Conservation (phyloP, 2,888 invertebrate genomes). For the Drosophila quinaria region DNA sequence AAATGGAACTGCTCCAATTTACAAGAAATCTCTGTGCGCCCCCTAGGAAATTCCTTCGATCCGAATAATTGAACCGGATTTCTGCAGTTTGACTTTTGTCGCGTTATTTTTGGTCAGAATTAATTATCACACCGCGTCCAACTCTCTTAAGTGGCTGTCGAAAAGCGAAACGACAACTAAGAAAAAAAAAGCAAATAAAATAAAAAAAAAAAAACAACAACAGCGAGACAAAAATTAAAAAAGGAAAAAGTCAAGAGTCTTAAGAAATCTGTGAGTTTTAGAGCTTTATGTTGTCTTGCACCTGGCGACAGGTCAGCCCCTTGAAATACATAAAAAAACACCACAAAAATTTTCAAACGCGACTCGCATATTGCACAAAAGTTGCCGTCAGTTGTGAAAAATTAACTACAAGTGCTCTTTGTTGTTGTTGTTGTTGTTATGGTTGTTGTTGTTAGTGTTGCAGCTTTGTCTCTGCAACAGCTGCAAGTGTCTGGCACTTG, state of each 20-base stretch:
- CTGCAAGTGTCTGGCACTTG: conserved; percentile 78
- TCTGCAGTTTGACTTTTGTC: conserved; percentile 37
- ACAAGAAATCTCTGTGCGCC: conserved; percentile 50
- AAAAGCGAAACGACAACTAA: conserved; percentile 49
- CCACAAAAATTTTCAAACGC: conserved; percentile 43
- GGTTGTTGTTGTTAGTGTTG: conserved; percentile 27
- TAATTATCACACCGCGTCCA: conserved; percentile 72
- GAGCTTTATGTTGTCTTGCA: conserved; percentile 66
- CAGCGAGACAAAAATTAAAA: conserved; percentile 25
- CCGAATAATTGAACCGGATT: conserved; percentile 74
- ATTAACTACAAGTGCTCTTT: conserved; percentile 76
- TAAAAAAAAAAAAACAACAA: conserved; percentile 19
- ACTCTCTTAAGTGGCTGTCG: conserved; percentile 75
- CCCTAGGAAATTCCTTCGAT: conserved; percentile 61
- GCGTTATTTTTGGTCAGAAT: conserved; percentile 63
- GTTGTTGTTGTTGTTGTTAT: conserved; percentile 34
- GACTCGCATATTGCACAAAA: conserved; percentile 75
- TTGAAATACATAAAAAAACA: neutral
- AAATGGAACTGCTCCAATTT: conserved; percentile 77
- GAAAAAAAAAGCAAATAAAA: conserved; percentile 12
- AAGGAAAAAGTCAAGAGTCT: conserved; percentile 66
- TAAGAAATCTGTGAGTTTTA: conserved; percentile 58
- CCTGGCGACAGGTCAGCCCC: conserved; percentile 74
- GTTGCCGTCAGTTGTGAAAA: conserved; percentile 76
- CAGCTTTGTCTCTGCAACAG: conserved; percentile 65